These are phyloP conservation scores for Oligia strigilis DNA, from an alignment of 2,888 invertebrate genomes.

Conservation along the genomic window DNA sequence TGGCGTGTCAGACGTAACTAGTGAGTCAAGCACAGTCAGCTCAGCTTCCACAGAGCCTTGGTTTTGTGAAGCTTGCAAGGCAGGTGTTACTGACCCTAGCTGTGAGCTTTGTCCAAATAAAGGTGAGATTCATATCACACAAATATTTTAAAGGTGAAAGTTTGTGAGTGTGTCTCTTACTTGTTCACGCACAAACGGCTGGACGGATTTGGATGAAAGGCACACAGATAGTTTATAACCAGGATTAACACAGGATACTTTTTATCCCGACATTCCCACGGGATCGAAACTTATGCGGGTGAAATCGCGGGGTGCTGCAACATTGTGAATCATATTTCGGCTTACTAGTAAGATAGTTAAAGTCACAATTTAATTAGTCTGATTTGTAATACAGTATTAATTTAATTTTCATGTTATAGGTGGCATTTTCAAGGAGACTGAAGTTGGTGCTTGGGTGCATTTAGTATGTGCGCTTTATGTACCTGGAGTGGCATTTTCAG, in stretches of 20 bases:
- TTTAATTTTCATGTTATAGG: slow-evolving; percentile 82
- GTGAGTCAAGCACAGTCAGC: slow-evolving; percentile 97
- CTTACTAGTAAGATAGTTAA: neutral
- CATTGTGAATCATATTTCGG: neutral
- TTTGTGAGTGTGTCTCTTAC: too few species aligned
- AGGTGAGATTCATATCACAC: slow-evolving; percentile 78
- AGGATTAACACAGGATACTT: too few species aligned
- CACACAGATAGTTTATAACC: too few species aligned
- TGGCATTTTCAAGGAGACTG: slow-evolving; percentile 98
- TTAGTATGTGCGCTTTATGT: slow-evolving; percentile 99
- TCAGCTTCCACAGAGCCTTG: slow-evolving; percentile 99
- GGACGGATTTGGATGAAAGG: too few species aligned
- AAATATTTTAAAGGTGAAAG: too few species aligned
- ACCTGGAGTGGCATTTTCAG: slow-evolving; percentile 99
- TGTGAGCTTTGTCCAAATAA: slow-evolving; percentile 99
- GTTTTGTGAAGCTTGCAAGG: slow-evolving; percentile 99
- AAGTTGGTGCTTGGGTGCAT: slow-evolving; percentile 99
- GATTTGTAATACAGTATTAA: neutral
- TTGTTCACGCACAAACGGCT: too few species aligned
- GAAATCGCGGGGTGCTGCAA: too few species aligned
- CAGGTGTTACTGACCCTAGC: slow-evolving; percentile 95
- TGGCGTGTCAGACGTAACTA: slow-evolving; percentile 97
- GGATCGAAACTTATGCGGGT: too few species aligned
- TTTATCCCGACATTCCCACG: too few species aligned
- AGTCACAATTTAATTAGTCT: neutral